Base-by-base conservation (phyloP, 2,113 vertebrate species). In the Bos indicus region DNA sequence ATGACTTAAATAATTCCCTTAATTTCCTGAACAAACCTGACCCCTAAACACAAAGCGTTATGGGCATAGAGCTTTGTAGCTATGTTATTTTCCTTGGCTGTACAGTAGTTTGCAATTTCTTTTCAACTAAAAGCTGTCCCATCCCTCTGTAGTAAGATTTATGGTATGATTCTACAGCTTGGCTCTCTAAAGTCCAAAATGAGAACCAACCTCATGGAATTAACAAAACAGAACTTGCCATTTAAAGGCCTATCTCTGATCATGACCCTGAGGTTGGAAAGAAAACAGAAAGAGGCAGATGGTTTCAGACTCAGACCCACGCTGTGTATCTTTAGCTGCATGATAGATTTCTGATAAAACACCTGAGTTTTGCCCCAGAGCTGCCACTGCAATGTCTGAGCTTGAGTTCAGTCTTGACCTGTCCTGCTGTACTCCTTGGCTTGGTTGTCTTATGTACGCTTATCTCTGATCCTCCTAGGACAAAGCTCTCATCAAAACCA, bases 1-100 rank as follows among this genome's bases (percentile, higher is more conserved):
- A 10, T 40, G 23, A 93, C 54, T 91, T 93, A 95, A 94, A 33
- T 51, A 77, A 96, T 60, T 64, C 60, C 56, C 88, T 94, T 94
- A 78, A 90, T 83, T 83, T 86, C 54, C 59, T 54, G 40, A 89
- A 71, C 33, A 93, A 97, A 93, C 33, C 7, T 82, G n/a, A 89
- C 77, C 21, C 82, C 28, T 74, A 84, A 46, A 81, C 51, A 57
- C 26, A 59, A 84, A 57, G 54, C 67, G 25, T 25, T 54, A n/a
- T 64, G 6, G 33, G 90, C 56, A 71, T 2, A 62, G 59, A 25
- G 9, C 57, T 90, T 56, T 82, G 48, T 25, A 26, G 60, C 25
- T 56, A 33, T 56, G 54, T 96, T 92, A 23, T 82, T 60, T 71
- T 46, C 82, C 74, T 96, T 74, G 51, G 6, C n/a, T 51, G 62